These are phyloP conservation scores for Cheilosia soror DNA, from an alignment of 2,888 invertebrate genomes.

Conservation along the genomic window DNA sequence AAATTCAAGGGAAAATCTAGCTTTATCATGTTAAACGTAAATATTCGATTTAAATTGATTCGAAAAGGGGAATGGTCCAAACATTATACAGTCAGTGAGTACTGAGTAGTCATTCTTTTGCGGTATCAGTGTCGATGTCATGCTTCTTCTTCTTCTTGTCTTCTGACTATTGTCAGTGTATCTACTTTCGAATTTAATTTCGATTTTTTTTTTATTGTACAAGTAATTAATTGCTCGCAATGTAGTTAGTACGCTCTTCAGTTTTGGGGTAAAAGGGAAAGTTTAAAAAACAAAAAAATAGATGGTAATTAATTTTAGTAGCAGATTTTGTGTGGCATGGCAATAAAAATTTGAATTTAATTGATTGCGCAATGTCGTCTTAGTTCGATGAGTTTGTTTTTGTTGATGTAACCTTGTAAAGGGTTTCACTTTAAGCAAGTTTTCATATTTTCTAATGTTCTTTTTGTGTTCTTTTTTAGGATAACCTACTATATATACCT, in stretches of 20 bases:
- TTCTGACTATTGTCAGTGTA: constrained; percentile 33
- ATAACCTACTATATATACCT: no score
- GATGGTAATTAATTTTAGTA: constrained; percentile 47
- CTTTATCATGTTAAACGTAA: not conserved
- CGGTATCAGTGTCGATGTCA: not conserved
- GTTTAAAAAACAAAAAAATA: constrained; percentile 26
- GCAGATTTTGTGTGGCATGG: constrained; percentile 33
- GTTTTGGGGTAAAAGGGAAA: constrained; percentile 51
- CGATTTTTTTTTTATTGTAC: not conserved
- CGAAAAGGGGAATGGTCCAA: no score
- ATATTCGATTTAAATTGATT: not conserved
- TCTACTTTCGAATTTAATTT: constrained; percentile 32
- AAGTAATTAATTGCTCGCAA: constrained; percentile 21
- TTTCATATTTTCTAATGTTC: not conserved
- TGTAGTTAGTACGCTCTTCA: constrained; percentile 5
- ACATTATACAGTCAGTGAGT: not conserved
- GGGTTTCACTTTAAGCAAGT: constrained; percentile 41
- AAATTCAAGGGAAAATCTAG: no score
- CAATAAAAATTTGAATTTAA: constrained; percentile 40
- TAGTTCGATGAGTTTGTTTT: constrained; percentile 28
- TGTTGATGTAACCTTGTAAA: not conserved
- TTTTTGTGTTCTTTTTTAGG: constrained; percentile 6
- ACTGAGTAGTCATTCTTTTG: not conserved
- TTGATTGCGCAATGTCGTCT: constrained; percentile 50
- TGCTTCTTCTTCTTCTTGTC: constrained; percentile 4